Evolutionary conservation across 2,888 invertebrate species (phyloP), one percentile per base, ranked within the genome.

Genomic region (Cerastis rubricosa): DNA sequence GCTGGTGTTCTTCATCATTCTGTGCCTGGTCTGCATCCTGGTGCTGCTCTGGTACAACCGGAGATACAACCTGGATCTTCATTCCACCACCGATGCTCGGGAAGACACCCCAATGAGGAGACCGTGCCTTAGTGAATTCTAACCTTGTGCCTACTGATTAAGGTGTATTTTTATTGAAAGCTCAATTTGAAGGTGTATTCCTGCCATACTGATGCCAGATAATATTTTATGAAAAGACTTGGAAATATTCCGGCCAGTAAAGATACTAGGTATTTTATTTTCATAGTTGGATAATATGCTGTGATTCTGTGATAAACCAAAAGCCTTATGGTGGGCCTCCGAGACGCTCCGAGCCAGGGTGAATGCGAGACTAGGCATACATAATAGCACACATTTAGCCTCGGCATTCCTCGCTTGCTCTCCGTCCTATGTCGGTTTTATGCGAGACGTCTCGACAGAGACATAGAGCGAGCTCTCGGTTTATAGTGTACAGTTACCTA

Each of bases 1-100:
- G 95, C 84, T 95, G 87, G 86, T 85, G 0, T 95, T 94, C 90
- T 93, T 94, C 87, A 81, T 95, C 11, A 84, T 95, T 4, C 79
- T 95, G 35, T 93, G 94, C 87, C 79, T 95, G 8, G 80, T 92
- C 14, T 94, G 95, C 78, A 84, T 92, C 0, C 6, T 93, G 3
- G 81, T 92, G 0, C 75, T 95, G 0, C 68, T 94, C 1, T 94
- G 93, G 89, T 93, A 92, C 83, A 91, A 92, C 51, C 89, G 91
- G 75, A 90, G 88, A 25, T 70, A 87, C 63, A 86, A 85, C 12
- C 54, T 82, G 1, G 91, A 91, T 5, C 35, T 87, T 0, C 77
- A 83, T 7, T 91, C 92, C 0, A 87, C 89, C 45, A 89, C 89
- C 1, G 93, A 93, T 12, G 86, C 88, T 0, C 86, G 86, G 2